Evolutionary conservation across 2,888 invertebrate species (phyloP).

Genomic region (Lordiphosa andalusiaca): DNA sequence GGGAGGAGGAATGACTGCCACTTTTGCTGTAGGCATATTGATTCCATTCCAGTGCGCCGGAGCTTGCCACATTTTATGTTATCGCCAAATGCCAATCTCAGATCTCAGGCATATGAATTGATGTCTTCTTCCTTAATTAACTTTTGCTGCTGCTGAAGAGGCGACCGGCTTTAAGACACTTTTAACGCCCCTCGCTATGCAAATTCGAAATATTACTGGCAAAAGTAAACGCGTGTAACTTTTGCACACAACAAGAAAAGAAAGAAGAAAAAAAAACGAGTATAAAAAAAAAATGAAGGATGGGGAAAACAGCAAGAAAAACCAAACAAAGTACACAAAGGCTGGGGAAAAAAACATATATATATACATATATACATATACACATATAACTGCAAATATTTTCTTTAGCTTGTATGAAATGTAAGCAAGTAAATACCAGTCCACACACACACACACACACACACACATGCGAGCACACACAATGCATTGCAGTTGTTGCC

Average conservation of each 20-base stretch:
- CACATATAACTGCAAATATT: conserved; percentile 63
- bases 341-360: conserved; percentile 28
- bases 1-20: too few species aligned
- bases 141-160: too few species aligned
- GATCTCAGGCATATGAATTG: too few species aligned
- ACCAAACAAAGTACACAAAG: conserved; percentile 62
- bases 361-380: too few species aligned
- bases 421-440: conserved; percentile 58
- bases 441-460: conserved; percentile 8
- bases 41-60: too few species aligned
- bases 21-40: conserved; percentile 1
- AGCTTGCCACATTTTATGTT: too few species aligned
- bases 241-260: conserved; percentile 19
- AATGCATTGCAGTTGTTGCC: conserved; percentile 9
- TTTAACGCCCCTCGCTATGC: conserved; percentile 13
- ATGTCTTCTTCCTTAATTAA: too few species aligned
- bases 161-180: too few species aligned
- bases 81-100: too few species aligned
- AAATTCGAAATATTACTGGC: conserved; percentile 49
- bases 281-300: neutral
- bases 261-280: neutral
- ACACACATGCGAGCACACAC: conserved; percentile 10
- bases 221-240: conserved; percentile 43
- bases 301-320: conserved; percentile 32
- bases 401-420: conserved; percentile 65